These are phyloP conservation scores for Volucella inflata DNA, from an alignment of 2,888 invertebrate species.

Conservation along the genomic window DNA sequence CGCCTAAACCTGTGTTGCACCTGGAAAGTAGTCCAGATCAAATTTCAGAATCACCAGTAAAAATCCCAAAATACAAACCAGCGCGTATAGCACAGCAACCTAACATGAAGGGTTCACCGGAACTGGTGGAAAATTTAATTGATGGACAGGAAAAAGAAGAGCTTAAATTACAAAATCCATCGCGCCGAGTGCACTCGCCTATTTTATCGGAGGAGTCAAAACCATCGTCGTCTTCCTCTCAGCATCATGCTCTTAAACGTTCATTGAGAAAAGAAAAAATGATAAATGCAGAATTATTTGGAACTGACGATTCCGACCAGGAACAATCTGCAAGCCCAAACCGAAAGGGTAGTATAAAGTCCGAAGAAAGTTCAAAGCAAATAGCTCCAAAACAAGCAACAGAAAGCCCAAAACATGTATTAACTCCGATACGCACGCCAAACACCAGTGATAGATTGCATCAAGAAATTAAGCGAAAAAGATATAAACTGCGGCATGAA, in stretches of 20 bases:
- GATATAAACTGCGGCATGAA: slow-evolving; percentile 29
- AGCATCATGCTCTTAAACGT: slow-evolving; percentile 3
- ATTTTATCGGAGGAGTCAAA: not conserved
- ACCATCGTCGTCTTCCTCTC: not conserved
- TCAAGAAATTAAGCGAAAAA: slow-evolving; percentile 53
- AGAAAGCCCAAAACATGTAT: slow-evolving; percentile 20
- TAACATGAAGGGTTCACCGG: not conserved
- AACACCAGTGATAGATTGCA: slow-evolving; percentile 6
- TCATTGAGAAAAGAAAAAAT: slow-evolving; percentile 10
- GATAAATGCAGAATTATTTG: slow-evolving; percentile 55
- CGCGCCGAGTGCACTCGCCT: slow-evolving; percentile 42
- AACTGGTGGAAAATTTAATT: slow-evolving; percentile 11
- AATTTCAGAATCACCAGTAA: slow-evolving; percentile 56
- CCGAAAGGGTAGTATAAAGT: not conserved
- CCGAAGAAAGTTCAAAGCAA: slow-evolving; percentile 15
- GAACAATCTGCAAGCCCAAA: slow-evolving; percentile 15
- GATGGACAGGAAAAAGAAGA: slow-evolving; percentile 16
- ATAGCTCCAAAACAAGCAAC: not conserved
- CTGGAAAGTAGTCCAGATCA: slow-evolving; percentile 47
- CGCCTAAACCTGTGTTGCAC: slow-evolving; percentile 51
- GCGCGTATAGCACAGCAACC: slow-evolving; percentile 35
- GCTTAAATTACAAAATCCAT: not conserved
- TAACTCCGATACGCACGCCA: slow-evolving; percentile 1
- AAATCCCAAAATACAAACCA: slow-evolving; percentile 68
- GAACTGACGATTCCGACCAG: slow-evolving; percentile 67